Base-by-base conservation (phyloP, 2,888 invertebrate species). In the Metellina segmentata region DNA sequence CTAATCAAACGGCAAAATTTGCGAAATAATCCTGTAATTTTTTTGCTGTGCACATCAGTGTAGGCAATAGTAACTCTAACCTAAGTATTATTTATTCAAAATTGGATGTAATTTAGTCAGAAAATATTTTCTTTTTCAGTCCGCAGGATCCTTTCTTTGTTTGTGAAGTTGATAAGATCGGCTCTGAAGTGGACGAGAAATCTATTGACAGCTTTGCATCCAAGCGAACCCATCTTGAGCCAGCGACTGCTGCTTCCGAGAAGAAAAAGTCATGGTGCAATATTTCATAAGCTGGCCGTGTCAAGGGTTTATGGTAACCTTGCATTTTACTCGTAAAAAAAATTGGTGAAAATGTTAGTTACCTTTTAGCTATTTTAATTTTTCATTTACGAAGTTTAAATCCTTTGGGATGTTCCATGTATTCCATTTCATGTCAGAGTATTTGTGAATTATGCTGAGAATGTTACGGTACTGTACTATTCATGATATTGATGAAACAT, bases 181-280 rank as follows among this genome's bases (percentile, higher is more conserved):
- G 90, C 34, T 48, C 52, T 13, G 81, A 81, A 82, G 20, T 91
- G 7, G 79, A 87, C 77, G 90, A 91, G 48, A 83, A 90, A 7
- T 34, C 82, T 16, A 53, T 75, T 11, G 74, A 53, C 53, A 34
- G 20, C 53, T 16, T 34, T 79, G 53, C 79, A 69, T 49, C 85
- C 53, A n/a, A 20, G 6, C 51, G 53, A 52, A 19, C 7, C 16
- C 48, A 7, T 61, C 51, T 53, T 51, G 11, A 34, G 7, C 19
- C 13, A 20, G 20, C 51, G 0, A n/a, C 71, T 34, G 74, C 72
- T 61, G 72, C n/a, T 83, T 9, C 19, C 11, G 48, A n/a, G 7
- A 85, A 48, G 49, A 85, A 85, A 34, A 85, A 69, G 48, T 88
- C 88, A 7, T 90, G 90, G 90, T 90, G 90, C 74, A 90, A 85